A percentile compares a stretch with the other conserved stretches of the same genome.
phyloP scores from a whole-genome alignment of 2,888 invertebrate species.

The Melieria picta region DNA sequence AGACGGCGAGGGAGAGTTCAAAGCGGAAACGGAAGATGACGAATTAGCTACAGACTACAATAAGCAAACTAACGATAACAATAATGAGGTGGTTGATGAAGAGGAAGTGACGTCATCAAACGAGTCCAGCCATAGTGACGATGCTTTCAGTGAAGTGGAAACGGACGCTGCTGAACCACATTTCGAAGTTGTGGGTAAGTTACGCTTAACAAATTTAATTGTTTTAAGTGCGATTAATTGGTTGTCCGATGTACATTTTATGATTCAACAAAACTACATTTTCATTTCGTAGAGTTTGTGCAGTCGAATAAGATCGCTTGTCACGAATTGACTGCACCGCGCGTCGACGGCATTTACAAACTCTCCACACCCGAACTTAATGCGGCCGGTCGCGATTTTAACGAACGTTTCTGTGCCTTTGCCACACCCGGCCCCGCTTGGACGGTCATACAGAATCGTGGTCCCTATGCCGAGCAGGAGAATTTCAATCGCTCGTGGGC shows the following conservation, averaged over 20 bases:
- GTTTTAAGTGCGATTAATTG: background rate
- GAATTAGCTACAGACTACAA: background rate
- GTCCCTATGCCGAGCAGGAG: constrained; percentile 59
- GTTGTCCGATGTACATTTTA: background rate
- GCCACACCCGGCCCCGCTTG: constrained; percentile 68
- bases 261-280: background rate
- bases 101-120: background rate
- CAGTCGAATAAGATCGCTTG: constrained; percentile 63
- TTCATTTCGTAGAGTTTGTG: constrained; percentile 48
- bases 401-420: constrained; percentile 68
- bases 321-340: constrained; percentile 59
- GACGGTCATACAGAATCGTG: constrained; percentile 69
- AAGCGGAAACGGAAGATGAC: constrained; percentile 22
- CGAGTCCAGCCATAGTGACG: background rate
- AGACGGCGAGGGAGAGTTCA: constrained; percentile 24
- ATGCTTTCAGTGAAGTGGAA: constrained; percentile 14
- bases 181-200: constrained; percentile 35
- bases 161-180: constrained; percentile 6
- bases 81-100: constrained; percentile 15
- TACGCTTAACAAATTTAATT: background rate
- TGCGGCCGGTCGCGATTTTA: constrained; percentile 62
- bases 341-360: constrained; percentile 66
- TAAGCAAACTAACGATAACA: background rate
- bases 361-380: constrained; percentile 56
- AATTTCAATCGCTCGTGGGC: constrained; percentile 70